These are phyloP conservation scores for Caenorhabditis zanzibari DNA, from an alignment of 2,888 invertebrate species.

Conservation along the genomic window DNA sequence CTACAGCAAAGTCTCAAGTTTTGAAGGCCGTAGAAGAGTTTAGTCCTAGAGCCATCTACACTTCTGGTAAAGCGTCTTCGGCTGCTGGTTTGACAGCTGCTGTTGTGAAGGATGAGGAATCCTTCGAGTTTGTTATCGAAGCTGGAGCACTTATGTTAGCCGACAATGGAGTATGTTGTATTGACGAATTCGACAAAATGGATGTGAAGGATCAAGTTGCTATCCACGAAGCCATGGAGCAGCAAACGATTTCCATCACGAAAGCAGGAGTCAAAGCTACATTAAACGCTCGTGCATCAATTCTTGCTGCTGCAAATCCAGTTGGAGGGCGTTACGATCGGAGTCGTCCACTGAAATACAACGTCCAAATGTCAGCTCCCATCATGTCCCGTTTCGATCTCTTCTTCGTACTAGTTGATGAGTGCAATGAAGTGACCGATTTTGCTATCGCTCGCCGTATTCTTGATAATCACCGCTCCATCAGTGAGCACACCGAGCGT, in stretches of 20 bases:
- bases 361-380: slow-evolving; percentile 94
- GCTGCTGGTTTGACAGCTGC: slow-evolving; percentile 99
- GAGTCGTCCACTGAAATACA: slow-evolving; percentile 93
- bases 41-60: slow-evolving; percentile 96
- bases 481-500: slow-evolving; percentile 89
- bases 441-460: slow-evolving; percentile 97
- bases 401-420: slow-evolving; percentile 98
- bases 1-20: slow-evolving; percentile 98
- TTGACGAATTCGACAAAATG: slow-evolving; percentile 99
- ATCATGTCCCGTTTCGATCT: slow-evolving; percentile 99
- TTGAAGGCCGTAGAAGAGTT: slow-evolving; percentile 93
- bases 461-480: slow-evolving; percentile 91
- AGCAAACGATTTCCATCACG: slow-evolving; percentile 98
- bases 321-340: slow-evolving; percentile 96
- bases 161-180: slow-evolving; percentile 88
- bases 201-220: slow-evolving; percentile 94
- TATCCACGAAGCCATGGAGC: slow-evolving; percentile 99
- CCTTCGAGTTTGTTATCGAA: slow-evolving; percentile 98
- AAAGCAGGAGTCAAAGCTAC: slow-evolving; percentile 91
- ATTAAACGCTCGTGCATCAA: slow-evolving; percentile 96
- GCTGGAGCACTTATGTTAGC: slow-evolving; percentile 99
- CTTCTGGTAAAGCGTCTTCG: slow-evolving; percentile 97
- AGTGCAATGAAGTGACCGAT: slow-evolving; percentile 95
- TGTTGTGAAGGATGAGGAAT: slow-evolving; percentile 97
- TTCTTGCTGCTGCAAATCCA: slow-evolving; percentile 98